phyloP scores from a whole-genome alignment of 92 coral and sea anemone genomes.

The Pocillopora grandis region DNA sequence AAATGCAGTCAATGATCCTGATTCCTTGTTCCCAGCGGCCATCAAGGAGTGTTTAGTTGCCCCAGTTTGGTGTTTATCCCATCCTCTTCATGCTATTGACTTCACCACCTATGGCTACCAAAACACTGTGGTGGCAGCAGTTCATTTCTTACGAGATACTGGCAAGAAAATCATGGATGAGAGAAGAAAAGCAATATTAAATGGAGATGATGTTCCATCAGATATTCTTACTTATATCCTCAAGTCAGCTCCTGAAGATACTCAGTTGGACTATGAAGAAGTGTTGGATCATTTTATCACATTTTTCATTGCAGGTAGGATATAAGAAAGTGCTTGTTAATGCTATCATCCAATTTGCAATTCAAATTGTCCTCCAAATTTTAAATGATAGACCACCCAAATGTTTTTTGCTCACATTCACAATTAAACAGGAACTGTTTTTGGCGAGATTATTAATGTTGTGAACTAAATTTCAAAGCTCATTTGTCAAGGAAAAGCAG shows the following conservation, averaged over 20 bases:
- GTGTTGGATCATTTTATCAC: constrained; percentile 81
- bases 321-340: no score
- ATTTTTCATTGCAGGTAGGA: constrained; percentile 68
- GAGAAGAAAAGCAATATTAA: constrained; percentile 52
- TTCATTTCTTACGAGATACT: constrained; percentile 76
- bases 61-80: constrained; percentile 45
- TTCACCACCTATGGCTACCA: constrained; percentile 73
- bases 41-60: constrained; percentile 56
- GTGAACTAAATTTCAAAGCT: no score
- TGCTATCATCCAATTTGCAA: no score
- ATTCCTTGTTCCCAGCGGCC: constrained; percentile 68
- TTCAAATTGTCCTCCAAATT: no score
- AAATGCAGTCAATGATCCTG: constrained; percentile 54
- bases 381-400: no score
- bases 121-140: constrained; percentile 66
- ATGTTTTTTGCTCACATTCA: no score
- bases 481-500: no score
- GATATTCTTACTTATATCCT: constrained; percentile 71
- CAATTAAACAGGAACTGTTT: no score
- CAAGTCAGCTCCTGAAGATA: constrained; percentile 49
- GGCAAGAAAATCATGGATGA: constrained; percentile 80
- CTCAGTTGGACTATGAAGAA: constrained; percentile 57
- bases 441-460: no score
- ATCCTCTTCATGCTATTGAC: constrained; percentile 63
- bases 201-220: constrained; percentile 52